Evolutionary conservation across 2,888 invertebrate genomes (phyloP).

Genomic region (Macaria notata): DNA sequence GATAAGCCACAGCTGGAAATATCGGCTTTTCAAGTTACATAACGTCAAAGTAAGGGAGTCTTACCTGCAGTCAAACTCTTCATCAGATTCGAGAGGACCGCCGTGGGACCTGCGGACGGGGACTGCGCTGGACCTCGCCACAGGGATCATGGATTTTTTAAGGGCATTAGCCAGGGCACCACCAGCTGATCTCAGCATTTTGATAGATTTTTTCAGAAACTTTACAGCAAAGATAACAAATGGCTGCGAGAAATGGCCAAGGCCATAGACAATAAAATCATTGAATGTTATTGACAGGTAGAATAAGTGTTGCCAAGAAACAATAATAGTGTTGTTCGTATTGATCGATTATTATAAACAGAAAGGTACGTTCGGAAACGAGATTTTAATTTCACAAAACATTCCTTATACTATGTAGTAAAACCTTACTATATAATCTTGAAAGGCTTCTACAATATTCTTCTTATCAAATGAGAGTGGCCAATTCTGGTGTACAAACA

Average conservation of each 20-base stretch:
- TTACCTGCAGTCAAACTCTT: conserved; percentile 91
- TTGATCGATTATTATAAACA: too few species aligned
- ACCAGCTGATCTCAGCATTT: conserved; percentile 76
- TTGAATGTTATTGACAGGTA: background rate
- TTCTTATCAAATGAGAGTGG: too few species aligned
- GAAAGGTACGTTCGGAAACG: too few species aligned
- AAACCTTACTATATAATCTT: too few species aligned
- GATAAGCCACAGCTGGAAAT: background rate
- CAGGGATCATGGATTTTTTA: conserved; percentile 64
- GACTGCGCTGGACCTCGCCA: conserved; percentile 59
- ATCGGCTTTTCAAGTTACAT: conserved; percentile 69
- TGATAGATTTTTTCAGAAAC: conserved; percentile 52
- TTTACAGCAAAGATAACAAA: conserved; percentile 69
- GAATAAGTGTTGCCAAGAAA: conserved; percentile 5
- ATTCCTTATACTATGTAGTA: too few species aligned
- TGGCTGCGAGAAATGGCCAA: conserved; percentile 56
- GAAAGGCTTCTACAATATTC: too few species aligned
- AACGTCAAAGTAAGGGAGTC: conserved; percentile 63
- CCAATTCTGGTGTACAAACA: too few species aligned
- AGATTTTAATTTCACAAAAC: too few species aligned
- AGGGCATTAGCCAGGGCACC: conserved; percentile 65
- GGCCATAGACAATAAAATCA: conserved; percentile 47
- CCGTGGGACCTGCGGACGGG: conserved; percentile 67
- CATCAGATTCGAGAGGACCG: conserved; percentile 87
- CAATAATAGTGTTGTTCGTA: background rate